These are phyloP conservation scores for Castor canadensis DNA, from an alignment of 2,113 vertebrate genomes.

Conservation along the genomic window DNA sequence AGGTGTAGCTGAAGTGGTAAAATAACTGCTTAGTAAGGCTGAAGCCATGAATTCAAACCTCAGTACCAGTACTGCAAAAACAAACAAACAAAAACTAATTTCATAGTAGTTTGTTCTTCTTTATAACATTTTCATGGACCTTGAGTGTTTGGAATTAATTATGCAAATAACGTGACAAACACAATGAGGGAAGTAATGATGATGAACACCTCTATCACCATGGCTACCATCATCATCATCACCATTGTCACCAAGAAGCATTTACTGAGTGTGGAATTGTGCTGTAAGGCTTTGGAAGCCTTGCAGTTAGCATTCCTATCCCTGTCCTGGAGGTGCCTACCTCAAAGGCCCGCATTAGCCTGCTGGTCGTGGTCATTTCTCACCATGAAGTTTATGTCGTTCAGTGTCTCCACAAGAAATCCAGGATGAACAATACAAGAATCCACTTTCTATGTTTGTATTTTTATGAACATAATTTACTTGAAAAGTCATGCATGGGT, in stretches of 20 bases:
- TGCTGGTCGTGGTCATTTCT: too few species aligned
- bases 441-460: neutral
- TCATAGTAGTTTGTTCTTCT: neutral
- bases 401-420: neutral
- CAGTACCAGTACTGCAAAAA: too few species aligned
- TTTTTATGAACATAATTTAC: neutral
- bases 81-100: too few species aligned
- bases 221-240: neutral
- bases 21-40: too few species aligned
- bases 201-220: neutral
- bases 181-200: accelerated
- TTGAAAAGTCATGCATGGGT: neutral
- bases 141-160: neutral
- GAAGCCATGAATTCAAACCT: too few species aligned
- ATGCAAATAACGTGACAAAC: neutral
- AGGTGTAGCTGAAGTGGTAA: too few species aligned
- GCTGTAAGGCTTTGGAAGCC: neutral
- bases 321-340: neutral
- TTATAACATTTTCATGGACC: neutral
- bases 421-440: neutral
- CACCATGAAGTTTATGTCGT: neutral
- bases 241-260: too few species aligned
- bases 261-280: neutral
- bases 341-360: accelerated
- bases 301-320: too few species aligned